These are phyloP conservation scores for Hoplodrina blanda DNA, from an alignment of 2,888 invertebrate species.

Conservation along the genomic window DNA sequence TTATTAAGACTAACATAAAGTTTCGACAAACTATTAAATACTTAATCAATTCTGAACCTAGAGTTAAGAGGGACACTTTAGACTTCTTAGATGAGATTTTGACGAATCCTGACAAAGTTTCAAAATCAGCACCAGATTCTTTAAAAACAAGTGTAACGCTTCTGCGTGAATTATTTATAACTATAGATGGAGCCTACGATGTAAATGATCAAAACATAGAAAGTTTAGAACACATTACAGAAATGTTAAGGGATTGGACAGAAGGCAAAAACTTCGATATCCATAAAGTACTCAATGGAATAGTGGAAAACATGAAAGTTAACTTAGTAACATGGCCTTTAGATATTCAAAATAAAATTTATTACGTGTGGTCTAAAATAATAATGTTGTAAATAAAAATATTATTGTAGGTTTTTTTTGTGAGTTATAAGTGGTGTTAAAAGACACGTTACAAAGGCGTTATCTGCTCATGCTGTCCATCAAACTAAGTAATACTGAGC, in stretches of 20 bases:
- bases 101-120: slow-evolving; percentile 65
- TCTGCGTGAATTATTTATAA: slow-evolving; percentile 65
- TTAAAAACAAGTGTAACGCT: slow-evolving; percentile 63
- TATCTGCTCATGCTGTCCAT: too few species aligned
- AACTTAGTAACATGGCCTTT: slow-evolving; percentile 74
- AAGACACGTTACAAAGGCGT: too few species aligned
- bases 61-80: slow-evolving; percentile 70
- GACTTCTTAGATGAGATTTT: slow-evolving; percentile 76
- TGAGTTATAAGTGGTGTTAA: slow-evolving; percentile 2
- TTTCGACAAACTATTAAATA: slow-evolving; percentile 68
- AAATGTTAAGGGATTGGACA: slow-evolving; percentile 60
- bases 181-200: slow-evolving; percentile 70
- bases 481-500: too few species aligned
- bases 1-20: slow-evolving; percentile 66
- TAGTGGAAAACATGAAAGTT: slow-evolving; percentile 70
- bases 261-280: slow-evolving; percentile 57
- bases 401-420: slow-evolving; percentile 25
- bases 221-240: slow-evolving; percentile 65
- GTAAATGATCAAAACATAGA: slow-evolving; percentile 66
- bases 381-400: slow-evolving; percentile 55
- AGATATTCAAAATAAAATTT: slow-evolving; percentile 67
- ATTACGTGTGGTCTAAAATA: slow-evolving; percentile 69
- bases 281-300: slow-evolving; percentile 59
- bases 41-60: slow-evolving; percentile 59
- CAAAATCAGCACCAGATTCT: slow-evolving; percentile 58